Base-by-base conservation (phyloP, 2,888 invertebrate genomes). In the Acleris sparsana region DNA sequence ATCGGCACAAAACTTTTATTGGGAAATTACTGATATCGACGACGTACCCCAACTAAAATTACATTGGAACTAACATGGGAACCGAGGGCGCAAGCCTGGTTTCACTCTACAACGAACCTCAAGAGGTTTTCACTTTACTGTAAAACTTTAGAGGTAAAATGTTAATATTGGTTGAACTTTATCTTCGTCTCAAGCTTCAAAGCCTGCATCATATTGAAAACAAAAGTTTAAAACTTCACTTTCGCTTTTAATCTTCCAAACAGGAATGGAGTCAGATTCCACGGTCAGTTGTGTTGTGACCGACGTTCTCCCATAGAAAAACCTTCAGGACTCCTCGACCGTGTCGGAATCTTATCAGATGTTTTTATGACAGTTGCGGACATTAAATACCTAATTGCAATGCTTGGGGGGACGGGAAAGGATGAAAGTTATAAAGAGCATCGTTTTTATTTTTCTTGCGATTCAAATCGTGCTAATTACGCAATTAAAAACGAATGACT, bases 291-390 rank as follows among this genome's bases (percentile, higher is more conserved):
- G 72, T 33, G 33, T 33, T 33, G 33, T 62, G 57, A 46, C 55
- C 63, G 43, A 56, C 57, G 63, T 53, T 71, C 80, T 85, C 83
- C 84, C 84, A 80, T 78, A 78, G 74, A 80, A 77, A 79, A 82
- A 80, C 77, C 76, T 73, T 68, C 72, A 65, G 70, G 73, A 64
- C 67, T 67, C 74, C 69, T 76, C 73, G 75, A 73, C 80, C 84
- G 86, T 80, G 83, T 86, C 89, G 63, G 67, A 71, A 71, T 71
- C 77, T 79, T 74, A 84, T 88, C 86, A 85, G 82, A 75, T 80
- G 85, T 80, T 83, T 85, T 82, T 80, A 75, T 73, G 75, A 72
- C 63, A 66, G 71, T 69, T 53, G 57, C 62, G 18, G 63, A 62
- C 62, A 63, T 64, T 65, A 62, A 57, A 62, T 52, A 29, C 48